Evolutionary conservation across 2,888 invertebrate genomes (phyloP), one percentile per base, ranked within the genome.

Genomic region (Limnephilus rhombicus): DNA sequence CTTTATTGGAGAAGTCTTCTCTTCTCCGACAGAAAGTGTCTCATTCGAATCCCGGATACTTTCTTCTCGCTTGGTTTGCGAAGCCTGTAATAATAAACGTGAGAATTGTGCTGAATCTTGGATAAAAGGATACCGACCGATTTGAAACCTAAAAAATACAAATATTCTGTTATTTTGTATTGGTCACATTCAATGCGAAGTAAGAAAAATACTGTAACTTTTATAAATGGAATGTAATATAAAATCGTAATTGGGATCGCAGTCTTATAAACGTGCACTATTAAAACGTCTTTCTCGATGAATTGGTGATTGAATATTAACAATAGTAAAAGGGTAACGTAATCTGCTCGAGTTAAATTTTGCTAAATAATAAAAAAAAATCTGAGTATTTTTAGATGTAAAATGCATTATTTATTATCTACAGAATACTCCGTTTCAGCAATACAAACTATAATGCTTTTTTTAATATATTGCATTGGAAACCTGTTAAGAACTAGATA

Each of bases 1-100:
- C 31, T 87, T 91, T 91, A 91, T 91, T 37, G 87, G 29, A 37
- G 34, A 49, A 87, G 68, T 45, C 34, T 86, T 87, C 83, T 85
- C 49, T 45, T 5, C 45, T 86, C 29, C 86, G 45, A 86, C 49
- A 29, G n/a, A 86, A 86, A 88, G 88, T 88, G 68, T 88, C 88
- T 80, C 80, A 37, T 53, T 88, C 88, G 53, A 80, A 34, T 88
- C 80, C 88, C 24, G 2, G 88, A 37, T 88, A 80, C n/a, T 31
- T 37, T 53, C 37, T 80, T 80, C 29, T 34, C 34, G n/a, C 53
- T 86, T 49, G 29, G 53, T 45, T 88, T 41, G 29, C 34, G 9
- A 31, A 68, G 18, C 68, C 18, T 34, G 53, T 88, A 80, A 88
- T 88, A 88, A 88, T 80, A 80, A 88, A 88, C 88, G 53, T 88